phyloP scores from a whole-genome alignment of 2,797 vertebrate species.

The Brachyrhaphis roseni region DNA sequence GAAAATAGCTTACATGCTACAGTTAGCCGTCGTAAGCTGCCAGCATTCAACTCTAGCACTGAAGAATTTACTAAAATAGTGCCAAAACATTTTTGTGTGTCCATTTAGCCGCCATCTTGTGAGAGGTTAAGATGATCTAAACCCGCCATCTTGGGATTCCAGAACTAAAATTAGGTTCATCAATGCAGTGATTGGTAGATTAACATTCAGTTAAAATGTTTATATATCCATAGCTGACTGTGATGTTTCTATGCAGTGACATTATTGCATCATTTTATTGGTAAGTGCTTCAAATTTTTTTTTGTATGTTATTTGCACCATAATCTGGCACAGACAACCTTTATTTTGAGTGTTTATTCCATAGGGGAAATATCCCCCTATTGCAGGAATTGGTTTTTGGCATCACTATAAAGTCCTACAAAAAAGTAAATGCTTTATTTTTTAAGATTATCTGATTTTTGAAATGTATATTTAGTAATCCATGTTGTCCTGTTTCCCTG shows the following conservation, averaged over 20 bases:
- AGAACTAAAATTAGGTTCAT: background rate
- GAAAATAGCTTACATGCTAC: background rate
- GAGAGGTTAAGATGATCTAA: too few relatives aligned
- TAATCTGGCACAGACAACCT: background rate
- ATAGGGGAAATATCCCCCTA: background rate
- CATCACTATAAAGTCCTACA: background rate
- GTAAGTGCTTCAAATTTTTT: background rate
- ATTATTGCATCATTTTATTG: background rate
- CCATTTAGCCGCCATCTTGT: background rate
- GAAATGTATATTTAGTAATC: background rate
- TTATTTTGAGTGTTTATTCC: too few relatives aligned
- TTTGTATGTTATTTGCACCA: background rate
- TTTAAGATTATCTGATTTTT: background rate
- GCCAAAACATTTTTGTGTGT: background rate
- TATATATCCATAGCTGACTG: background rate
- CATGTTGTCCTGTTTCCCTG: background rate
- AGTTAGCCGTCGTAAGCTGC: background rate
- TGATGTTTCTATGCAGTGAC: background rate
- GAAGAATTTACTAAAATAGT: background rate
- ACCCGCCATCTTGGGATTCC: background rate
- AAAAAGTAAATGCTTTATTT: background rate
- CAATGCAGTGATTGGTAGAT: too few relatives aligned
- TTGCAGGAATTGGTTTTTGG: background rate
- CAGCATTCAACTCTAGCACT: background rate
- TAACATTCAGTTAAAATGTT: too few relatives aligned